A percentile compares a stretch with the other conserved stretches of the same genome.
These are phyloP conservation scores for Rhingia campestris DNA, from an alignment of 2,888 invertebrate genomes.

Conservation along the genomic window DNA sequence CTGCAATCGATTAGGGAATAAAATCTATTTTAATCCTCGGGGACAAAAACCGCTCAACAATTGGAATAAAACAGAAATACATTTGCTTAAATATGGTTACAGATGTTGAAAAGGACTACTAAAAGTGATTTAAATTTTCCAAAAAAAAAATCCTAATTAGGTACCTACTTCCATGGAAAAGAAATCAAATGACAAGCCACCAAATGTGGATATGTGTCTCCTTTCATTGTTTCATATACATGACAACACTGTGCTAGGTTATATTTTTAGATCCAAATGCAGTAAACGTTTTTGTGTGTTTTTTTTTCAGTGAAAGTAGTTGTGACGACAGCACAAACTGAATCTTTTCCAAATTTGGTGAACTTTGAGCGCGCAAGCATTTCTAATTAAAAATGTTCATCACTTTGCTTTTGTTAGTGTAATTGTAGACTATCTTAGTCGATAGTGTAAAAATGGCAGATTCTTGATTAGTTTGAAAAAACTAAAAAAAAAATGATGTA, in stretches of 20 bases:
- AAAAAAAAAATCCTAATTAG: background rate
- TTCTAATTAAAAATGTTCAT: slow-evolving; percentile 26
- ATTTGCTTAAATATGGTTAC: background rate
- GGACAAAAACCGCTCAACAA: background rate
- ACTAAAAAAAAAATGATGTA: no score
- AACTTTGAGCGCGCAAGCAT: background rate
- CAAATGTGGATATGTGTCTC: background rate
- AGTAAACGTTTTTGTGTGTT: background rate
- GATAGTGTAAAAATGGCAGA: no score
- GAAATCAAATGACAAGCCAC: slow-evolving; percentile 4
- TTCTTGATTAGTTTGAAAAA: no score
- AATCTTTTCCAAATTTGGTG: slow-evolving; percentile 33
- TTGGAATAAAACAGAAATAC: background rate
- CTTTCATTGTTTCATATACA: slow-evolving; percentile 7
- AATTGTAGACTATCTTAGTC: background rate
- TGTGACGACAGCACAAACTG: slow-evolving; percentile 10
- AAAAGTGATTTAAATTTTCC: slow-evolving; percentile 5
- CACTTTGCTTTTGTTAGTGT: background rate
- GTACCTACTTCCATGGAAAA: background rate
- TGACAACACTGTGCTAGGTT: background rate
- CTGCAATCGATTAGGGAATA: slow-evolving; percentile 30
- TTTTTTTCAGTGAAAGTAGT: slow-evolving; percentile 8
- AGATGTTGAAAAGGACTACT: background rate
- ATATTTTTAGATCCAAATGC: slow-evolving; percentile 37
- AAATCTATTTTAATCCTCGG: slow-evolving; percentile 32